These are phyloP conservation scores for Heliothis subflexa DNA, from an alignment of 1,140 invertebrate genomes.

Conservation along the genomic window DNA sequence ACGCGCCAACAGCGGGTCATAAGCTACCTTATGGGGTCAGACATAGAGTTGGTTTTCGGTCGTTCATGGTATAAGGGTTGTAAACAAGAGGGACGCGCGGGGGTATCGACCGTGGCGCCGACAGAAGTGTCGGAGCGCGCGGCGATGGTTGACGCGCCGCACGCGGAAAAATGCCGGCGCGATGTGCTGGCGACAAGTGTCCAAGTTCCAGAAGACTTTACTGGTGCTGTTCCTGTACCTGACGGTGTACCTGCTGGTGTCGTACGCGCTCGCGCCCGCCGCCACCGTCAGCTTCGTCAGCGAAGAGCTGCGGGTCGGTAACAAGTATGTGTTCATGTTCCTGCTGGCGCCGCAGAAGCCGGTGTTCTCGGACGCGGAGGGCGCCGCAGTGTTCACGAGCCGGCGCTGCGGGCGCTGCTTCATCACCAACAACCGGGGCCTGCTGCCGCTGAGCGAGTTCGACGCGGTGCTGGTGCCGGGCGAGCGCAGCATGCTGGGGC, in stretches of 20 bases:
- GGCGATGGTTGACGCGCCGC: slow-evolving; percentile 46
- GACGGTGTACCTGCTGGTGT: slow-evolving; percentile 51
- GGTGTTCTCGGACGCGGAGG: slow-evolving; percentile 53
- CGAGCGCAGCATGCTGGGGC: slow-evolving; percentile 1
- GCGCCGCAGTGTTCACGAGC: slow-evolving; percentile 53
- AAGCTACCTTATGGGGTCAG: not conserved
- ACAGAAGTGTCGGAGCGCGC: slow-evolving; percentile 53
- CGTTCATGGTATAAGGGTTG: not conserved
- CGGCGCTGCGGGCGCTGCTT: slow-evolving; percentile 56
- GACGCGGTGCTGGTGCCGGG: slow-evolving; percentile 55
- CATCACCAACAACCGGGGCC: slow-evolving; percentile 61
- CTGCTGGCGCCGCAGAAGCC: slow-evolving; percentile 45
- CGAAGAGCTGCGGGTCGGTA: slow-evolving; percentile 53
- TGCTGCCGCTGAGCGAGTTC: slow-evolving; percentile 57
- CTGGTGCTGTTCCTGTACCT: slow-evolving; percentile 49
- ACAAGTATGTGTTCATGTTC: slow-evolving; percentile 57
- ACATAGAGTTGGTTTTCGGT: slow-evolving; percentile 12
- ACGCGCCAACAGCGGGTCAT: not conserved
- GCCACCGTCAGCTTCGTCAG: slow-evolving; percentile 52
- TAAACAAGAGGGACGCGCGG: slow-evolving; percentile 24
- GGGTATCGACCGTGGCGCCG: slow-evolving; percentile 52
- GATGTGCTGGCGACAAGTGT: slow-evolving; percentile 58
- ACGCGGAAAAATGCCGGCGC: slow-evolving; percentile 43
- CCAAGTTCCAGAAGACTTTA: slow-evolving; percentile 51
- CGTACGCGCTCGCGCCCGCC: slow-evolving; percentile 47